Percentiles rank a stretch among this genome's conserved stretches.
Evolutionary conservation across 2,113 vertebrate genomes (phyloP).

Genomic region (Antigone vipio): DNA sequence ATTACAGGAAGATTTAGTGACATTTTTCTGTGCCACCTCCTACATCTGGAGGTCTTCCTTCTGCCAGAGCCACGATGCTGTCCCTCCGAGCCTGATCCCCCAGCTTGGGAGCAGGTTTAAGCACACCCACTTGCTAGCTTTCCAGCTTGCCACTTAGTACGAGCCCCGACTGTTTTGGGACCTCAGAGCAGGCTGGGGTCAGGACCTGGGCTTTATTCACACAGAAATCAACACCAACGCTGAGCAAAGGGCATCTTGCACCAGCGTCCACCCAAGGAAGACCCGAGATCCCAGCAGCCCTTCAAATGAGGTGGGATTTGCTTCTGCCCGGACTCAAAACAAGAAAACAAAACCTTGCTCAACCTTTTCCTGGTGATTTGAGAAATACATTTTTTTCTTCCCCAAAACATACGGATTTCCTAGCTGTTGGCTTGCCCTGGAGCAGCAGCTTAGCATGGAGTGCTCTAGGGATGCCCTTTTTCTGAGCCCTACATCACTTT

Average conservation of each 20-base stretch:
- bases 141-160: background rate
- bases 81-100: fast-evolving
- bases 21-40: background rate
- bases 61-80: background rate
- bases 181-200: fast-evolving
- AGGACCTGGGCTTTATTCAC: background rate
- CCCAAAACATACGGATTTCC: background rate
- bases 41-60: background rate
- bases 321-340: background rate
- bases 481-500: background rate
- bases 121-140: background rate
- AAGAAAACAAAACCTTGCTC: background rate
- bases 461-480: background rate
- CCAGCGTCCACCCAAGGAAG: background rate
- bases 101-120: background rate
- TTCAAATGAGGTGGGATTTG: background rate
- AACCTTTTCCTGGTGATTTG: background rate
- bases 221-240: fast-evolving
- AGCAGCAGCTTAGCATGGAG: background rate
- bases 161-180: background rate
- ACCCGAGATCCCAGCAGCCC: background rate
- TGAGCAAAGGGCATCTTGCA: background rate
- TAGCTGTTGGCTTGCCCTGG: background rate
- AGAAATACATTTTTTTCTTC: background rate
- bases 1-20: background rate